A percentile compares a stretch with the other conserved stretches of the same genome.
These are phyloP conservation scores for Otolemur crassicaudatus DNA, from an alignment of 2,797 vertebrate species.

Conservation along the genomic window DNA sequence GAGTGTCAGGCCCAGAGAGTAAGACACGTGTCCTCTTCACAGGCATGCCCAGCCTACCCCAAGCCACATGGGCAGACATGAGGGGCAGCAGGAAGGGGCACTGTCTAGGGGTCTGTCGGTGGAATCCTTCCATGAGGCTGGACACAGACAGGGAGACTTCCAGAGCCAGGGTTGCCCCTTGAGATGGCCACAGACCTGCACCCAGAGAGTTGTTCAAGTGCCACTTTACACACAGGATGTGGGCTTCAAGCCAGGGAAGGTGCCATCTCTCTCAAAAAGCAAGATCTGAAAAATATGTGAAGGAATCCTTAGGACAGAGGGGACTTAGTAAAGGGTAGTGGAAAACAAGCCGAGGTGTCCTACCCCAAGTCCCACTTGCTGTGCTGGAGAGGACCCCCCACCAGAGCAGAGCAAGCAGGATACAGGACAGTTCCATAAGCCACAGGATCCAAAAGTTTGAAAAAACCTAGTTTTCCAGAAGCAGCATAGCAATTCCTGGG, in stretches of 20 bases:
- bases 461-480: not conserved
- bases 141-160: not conserved
- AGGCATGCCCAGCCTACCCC: not conserved
- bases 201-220: not conserved
- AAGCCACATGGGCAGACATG: not conserved
- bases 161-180: not conserved
- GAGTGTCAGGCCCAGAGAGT: not conserved
- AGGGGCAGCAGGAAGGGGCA: not conserved
- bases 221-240: not conserved
- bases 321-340: no score
- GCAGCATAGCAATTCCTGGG: not conserved
- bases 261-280: not conserved
- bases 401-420: not conserved
- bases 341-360: not conserved
- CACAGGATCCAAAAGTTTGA: not conserved
- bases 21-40: accelerated
- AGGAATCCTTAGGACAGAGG: no score
- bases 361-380: not conserved
- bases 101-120: not conserved
- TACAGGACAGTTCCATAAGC: accelerated
- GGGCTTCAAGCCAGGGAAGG: not conserved
- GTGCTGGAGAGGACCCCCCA: not conserved
- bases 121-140: not conserved
- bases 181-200: not conserved
- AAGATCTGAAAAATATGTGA: no score